Percentiles rank a stretch among this genome's conserved stretches.
These are phyloP conservation scores for Cyclophora punctaria DNA, from an alignment of 2,888 invertebrate genomes.

Conservation along the genomic window DNA sequence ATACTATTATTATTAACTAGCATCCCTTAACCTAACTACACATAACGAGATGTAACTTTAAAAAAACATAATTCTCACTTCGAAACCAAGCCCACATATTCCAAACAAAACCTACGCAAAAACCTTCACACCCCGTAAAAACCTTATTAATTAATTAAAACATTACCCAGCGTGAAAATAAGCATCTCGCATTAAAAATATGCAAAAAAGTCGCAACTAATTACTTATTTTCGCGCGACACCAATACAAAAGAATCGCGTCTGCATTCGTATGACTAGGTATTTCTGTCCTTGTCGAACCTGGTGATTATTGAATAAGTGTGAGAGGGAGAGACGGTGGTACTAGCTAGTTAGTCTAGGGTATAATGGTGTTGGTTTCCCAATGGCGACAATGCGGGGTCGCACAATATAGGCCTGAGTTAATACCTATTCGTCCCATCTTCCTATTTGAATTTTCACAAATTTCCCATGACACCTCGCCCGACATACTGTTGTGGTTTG, in stretches of 20 bases:
- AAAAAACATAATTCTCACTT: no score
- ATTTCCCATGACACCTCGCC: constrained; percentile 75
- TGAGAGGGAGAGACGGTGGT: constrained; percentile 2
- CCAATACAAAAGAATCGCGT: constrained; percentile 44
- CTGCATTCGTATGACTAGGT: constrained; percentile 48
- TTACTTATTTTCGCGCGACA: constrained; percentile 57
- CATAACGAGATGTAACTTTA: no score
- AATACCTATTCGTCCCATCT: constrained; percentile 69
- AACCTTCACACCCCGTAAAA: constrained; percentile 13
- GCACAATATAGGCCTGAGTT: constrained; percentile 50
- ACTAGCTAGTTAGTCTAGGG: constrained; percentile 58
- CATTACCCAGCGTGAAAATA: constrained; percentile 10
- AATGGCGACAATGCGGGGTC: constrained; percentile 53
- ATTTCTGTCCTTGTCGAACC: constrained; percentile 11
- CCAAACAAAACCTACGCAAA: neutral
- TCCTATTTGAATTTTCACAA: constrained; percentile 76
- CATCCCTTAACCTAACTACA: no score
- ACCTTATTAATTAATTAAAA: constrained; percentile 23
- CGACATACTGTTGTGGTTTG: constrained; percentile 49
- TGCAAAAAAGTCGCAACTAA: constrained; percentile 51
- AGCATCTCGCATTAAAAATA: constrained; percentile 23
- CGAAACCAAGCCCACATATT: no score
- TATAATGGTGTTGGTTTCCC: constrained; percentile 38
- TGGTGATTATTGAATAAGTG: constrained; percentile 3
- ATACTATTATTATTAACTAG: no score